A percentile compares a stretch with the other conserved stretches of the same genome.
These are phyloP conservation scores for Lamellibrachia luymesi DNA, from an alignment of 1,140 invertebrate species.

Conservation along the genomic window DNA sequence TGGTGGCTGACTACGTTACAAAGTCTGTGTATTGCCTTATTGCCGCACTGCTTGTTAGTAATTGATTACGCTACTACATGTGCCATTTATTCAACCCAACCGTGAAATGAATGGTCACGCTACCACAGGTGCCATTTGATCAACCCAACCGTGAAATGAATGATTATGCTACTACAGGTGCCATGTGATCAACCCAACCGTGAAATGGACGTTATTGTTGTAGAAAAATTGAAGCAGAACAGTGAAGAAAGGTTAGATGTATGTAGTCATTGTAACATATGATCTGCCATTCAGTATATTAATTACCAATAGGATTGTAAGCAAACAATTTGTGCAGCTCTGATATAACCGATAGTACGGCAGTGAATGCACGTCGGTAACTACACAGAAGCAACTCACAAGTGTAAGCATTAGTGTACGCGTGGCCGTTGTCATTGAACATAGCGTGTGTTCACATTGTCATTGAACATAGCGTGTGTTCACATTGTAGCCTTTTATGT, in stretches of 20 bases:
- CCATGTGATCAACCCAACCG: neutral
- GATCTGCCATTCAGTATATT: neutral
- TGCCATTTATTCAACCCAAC: no score
- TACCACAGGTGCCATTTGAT: neutral
- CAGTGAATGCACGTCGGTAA: neutral
- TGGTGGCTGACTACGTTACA: no score
- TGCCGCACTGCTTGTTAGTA: neutral
- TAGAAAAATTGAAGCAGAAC: conserved; percentile 1
- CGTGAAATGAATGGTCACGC: neutral
- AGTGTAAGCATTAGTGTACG: neutral
- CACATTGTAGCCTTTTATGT: neutral
- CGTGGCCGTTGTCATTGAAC: neutral
- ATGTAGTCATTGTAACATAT: neutral
- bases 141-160: neutral
- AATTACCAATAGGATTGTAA: neutral
- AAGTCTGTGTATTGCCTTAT: neutral
- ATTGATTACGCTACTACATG: neutral
- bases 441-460: neutral
- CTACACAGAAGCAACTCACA: neutral
- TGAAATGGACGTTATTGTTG: neutral
- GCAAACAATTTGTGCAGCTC: neutral
- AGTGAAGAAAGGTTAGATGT: neutral
- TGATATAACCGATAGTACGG: neutral
- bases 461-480: neutral
- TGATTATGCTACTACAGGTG: neutral